Evolutionary conservation across 1,140 invertebrate genomes (phyloP), one percentile per base, ranked within the genome.

Genomic region (Teleopsis dalmanni): DNA sequence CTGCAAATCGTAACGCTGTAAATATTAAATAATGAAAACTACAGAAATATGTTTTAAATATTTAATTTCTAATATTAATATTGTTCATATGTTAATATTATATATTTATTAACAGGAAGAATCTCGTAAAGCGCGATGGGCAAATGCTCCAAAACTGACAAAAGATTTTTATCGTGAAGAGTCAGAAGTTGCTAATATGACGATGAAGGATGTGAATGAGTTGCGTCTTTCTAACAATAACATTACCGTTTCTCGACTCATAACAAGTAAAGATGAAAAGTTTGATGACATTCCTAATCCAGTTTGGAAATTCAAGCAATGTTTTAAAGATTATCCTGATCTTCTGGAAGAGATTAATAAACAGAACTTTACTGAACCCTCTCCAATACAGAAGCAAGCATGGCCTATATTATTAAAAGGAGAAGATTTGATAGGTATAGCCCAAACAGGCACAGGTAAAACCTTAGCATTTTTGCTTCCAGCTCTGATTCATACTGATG

Each of bases 381-480:
- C 91, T 11, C 93, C 94, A 3, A 96, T 98, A 65, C 94, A 90
- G 59, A 77, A 79, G 53, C 91, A 95, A 72, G 83, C 87, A 1
- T 95, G 91, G 92, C 92, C 92, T 13, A 76, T 94, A 52, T 71
- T 94, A 1, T 62, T 95, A 6, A 81, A 81, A 58, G 92, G 91
- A 1, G 77, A 84, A 59, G 91, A 95, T 72, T 71, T 94, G 57
- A 95, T 95, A 71, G 92, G 92, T 13, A 95, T 96, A 51, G 91
- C 93, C 1, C 92, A 95, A 73, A 92, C 89, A 22, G 88, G 88
- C 48, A 94, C 92, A 25, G 92, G 91, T 55, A 87, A 86, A 75
- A 96, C 93, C 0, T 71, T 95, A 29, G 91, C 92, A 0, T 97
- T 95, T 62, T 70, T 96, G 1, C 62, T 96, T 25, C 93, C 93